phyloP scores from a whole-genome alignment of 2,888 invertebrate species.

The Psococerastis gibbosa region DNA sequence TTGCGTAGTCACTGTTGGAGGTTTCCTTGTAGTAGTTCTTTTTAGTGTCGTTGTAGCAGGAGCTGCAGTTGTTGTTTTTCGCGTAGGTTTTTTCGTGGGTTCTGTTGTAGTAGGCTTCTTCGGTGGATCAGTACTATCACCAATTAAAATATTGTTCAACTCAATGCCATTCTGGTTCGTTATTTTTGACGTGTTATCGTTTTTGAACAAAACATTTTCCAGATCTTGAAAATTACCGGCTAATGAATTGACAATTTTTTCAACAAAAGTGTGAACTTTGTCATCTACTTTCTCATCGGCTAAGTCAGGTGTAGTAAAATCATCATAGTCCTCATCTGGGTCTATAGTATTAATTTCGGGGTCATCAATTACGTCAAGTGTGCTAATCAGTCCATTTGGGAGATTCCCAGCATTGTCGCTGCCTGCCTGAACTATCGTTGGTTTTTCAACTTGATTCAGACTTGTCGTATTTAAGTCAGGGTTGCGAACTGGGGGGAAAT shows the following conservation, averaged over 20 bases:
- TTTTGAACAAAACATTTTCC: constrained; percentile 50
- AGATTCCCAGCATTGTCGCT: not conserved
- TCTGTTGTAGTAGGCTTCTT: constrained; percentile 15
- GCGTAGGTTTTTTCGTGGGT: constrained; percentile 17
- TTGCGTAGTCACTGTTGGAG: constrained; percentile 17
- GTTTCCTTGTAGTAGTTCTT: constrained; percentile 12
- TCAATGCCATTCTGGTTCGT: constrained; percentile 22
- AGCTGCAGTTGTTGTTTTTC: constrained; percentile 12
- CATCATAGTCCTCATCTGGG: constrained; percentile 36
- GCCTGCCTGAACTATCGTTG: constrained; percentile 23
- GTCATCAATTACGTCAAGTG: constrained; percentile 13
- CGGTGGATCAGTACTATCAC: constrained; percentile 8
- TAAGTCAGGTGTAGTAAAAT: constrained; percentile 59
- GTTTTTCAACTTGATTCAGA: constrained; percentile 16
- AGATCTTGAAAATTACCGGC: constrained; percentile 67
- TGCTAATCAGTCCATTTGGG: constrained; percentile 1
- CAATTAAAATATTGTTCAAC: constrained; percentile 1
- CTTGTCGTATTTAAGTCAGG: constrained; percentile 43
- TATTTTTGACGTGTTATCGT: constrained; percentile 25
- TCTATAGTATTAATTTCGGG: constrained; percentile 31
- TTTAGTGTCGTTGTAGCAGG: constrained; percentile 15
- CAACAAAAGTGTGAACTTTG: constrained; percentile 64
- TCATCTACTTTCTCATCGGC: constrained; percentile 58
- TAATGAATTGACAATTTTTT: constrained; percentile 63
- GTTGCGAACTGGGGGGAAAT: constrained; percentile 72